Percentiles rank a stretch among this genome's conserved stretches.
Evolutionary conservation across 2,113 vertebrate genomes (phyloP).

Genomic region (Thomomys bottae): DNA sequence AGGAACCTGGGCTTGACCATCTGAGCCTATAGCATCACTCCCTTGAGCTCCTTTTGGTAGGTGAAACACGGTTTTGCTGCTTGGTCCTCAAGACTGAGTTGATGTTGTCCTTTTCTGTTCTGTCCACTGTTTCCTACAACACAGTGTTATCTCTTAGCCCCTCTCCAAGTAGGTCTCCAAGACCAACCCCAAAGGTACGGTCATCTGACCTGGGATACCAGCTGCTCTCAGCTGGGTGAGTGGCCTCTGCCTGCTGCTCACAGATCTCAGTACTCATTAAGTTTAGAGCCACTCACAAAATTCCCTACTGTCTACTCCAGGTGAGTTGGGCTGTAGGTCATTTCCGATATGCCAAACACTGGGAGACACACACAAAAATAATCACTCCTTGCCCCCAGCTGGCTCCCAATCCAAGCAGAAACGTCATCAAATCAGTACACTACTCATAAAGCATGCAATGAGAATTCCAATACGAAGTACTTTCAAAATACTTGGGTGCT

Average conservation of each 20-base stretch:
- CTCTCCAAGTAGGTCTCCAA: background rate
- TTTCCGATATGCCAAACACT: too few relatives aligned
- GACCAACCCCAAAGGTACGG: background rate
- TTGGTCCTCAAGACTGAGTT: background rate
- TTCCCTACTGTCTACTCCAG: background rate
- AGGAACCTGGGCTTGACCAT: background rate
- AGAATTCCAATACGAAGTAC: background rate
- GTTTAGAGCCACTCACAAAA: conserved; percentile 36
- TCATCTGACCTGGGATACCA: background rate
- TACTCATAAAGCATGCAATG: background rate
- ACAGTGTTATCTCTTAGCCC: conserved; percentile 7
- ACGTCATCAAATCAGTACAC: background rate
- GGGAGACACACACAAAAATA: too few relatives aligned
- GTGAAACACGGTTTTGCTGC: background rate
- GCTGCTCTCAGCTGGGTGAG: background rate
- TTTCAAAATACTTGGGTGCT: background rate
- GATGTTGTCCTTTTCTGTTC: background rate
- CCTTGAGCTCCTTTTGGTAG: background rate
- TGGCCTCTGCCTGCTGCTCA: background rate
- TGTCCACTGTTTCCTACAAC: conserved; percentile 29
- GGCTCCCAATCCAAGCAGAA: background rate
- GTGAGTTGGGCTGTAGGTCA: background rate
- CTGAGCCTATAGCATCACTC: background rate
- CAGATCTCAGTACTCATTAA: background rate
- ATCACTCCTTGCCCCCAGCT: background rate